A percentile compares a stretch with the other conserved stretches of the same genome.
phyloP scores from a whole-genome alignment of 2,797 vertebrate species.

The Sebastes taczanowskii region DNA sequence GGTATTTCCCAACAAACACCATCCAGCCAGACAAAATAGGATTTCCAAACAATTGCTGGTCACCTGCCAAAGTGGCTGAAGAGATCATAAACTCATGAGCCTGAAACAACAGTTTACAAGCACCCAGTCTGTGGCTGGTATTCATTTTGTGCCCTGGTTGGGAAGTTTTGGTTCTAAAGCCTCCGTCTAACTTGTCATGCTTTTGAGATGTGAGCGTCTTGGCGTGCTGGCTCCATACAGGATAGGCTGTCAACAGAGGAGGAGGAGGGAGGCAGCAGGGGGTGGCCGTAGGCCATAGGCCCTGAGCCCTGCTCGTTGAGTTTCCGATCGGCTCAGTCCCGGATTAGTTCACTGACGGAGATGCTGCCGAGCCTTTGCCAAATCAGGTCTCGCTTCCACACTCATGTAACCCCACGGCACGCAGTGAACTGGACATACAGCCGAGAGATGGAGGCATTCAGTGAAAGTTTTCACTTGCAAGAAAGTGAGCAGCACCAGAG shows the following conservation, averaged over 20 bases:
- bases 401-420: conserved; percentile 33
- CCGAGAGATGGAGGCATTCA: conserved; percentile 48
- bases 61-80: conserved; percentile 8
- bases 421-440: conserved; percentile 4
- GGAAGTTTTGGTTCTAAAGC: conserved; percentile 8
- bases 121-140: neutral
- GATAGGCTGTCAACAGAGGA: neutral
- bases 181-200: neutral
- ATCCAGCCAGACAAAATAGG: neutral
- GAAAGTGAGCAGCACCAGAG: conserved; percentile 11
- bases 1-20: neutral
- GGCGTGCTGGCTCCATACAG: neutral
- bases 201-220: conserved; percentile 15
- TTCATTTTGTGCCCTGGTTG: neutral
- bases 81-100: neutral
- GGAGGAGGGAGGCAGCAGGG: conserved; percentile 19
- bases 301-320: conserved; percentile 52
- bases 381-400: conserved; percentile 55
- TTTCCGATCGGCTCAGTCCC: conserved; percentile 75
- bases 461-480: conserved; percentile 19
- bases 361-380: conserved; percentile 66
- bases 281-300: conserved; percentile 37
- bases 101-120: conserved; percentile 3
- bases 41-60: conserved; percentile 36
- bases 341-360: conserved; percentile 80